Percentiles rank a stretch among this genome's conserved stretches.
Evolutionary conservation across 2,797 vertebrate genomes (phyloP).

Genomic region (Phataginus tetradactyla): DNA sequence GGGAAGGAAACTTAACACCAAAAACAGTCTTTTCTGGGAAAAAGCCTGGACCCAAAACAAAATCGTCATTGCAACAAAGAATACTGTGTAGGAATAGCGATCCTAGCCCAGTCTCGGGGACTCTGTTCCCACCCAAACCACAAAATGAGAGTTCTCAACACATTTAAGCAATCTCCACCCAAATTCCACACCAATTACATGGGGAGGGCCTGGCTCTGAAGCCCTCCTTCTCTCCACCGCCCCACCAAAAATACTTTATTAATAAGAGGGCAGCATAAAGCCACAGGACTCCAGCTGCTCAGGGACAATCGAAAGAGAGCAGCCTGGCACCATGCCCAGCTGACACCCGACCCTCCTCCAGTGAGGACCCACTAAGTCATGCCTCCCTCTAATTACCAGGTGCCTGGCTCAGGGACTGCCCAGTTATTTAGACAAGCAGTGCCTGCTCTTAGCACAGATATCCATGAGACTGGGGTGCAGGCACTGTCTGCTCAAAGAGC

Average conservation of each 20-base stretch:
- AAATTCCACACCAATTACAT: constrained; percentile 77
- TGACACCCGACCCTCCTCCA: constrained; percentile 53
- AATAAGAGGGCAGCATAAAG: constrained; percentile 78
- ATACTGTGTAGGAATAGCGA: not conserved
- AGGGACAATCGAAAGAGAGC: not conserved
- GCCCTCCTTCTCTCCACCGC: constrained; percentile 35
- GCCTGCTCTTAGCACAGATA: not conserved
- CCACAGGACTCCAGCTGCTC: constrained; percentile 50
- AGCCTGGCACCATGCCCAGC: constrained; percentile 43
- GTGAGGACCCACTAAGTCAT: not conserved
- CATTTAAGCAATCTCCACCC: constrained; percentile 59
- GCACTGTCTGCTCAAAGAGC: not conserved
- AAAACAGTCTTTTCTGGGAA: constrained; percentile 44
- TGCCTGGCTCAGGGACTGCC: not conserved
- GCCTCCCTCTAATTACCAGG: constrained; percentile 67
- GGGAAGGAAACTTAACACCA: constrained; percentile 39
- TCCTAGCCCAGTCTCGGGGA: not conserved
- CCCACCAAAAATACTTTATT: constrained; percentile 77
- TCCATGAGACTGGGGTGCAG: not conserved
- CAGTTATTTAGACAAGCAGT: constrained; percentile 62
- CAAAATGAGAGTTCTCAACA: constrained; percentile 63
- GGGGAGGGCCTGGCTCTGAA: not conserved
- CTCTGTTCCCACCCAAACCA: constrained; percentile 60
- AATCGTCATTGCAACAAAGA: constrained; percentile 13
- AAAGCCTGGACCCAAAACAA: not conserved